These are phyloP conservation scores for Sciaenops ocellatus DNA, from an alignment of 2,797 vertebrate species.

Conservation along the genomic window DNA sequence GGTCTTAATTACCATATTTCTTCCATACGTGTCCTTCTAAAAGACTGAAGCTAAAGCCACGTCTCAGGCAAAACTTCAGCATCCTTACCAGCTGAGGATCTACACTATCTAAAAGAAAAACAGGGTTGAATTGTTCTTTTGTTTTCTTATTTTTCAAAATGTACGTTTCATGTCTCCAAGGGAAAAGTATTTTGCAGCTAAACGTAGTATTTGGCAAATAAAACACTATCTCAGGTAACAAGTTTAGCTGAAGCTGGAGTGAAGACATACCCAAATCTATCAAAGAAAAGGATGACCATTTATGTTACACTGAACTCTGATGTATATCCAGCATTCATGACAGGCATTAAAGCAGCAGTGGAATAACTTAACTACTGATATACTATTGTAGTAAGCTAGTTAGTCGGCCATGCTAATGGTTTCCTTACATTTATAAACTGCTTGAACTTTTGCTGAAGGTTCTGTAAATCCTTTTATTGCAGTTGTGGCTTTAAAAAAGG, in stretches of 20 bases:
- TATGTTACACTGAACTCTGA: neutral
- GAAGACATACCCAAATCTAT: neutral
- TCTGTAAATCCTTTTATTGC: constrained; percentile 1
- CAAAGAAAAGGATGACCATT: neutral
- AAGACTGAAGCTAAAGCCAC: neutral
- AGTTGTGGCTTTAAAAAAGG: constrained; percentile 7
- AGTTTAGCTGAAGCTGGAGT: neutral
- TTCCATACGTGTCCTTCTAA: too few relatives aligned
- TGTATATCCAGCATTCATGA: neutral
- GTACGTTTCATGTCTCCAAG: too few relatives aligned
- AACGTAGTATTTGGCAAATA: neutral
- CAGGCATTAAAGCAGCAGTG: too few relatives aligned
- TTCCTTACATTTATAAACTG: neutral
- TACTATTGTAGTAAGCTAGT: neutral
- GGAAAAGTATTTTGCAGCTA: too few relatives aligned
- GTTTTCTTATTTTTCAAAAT: too few relatives aligned
- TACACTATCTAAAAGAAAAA: neutral
- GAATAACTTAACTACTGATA: neutral
- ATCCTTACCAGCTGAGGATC: neutral
- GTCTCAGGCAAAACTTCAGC: neutral
- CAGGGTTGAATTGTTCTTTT: neutral
- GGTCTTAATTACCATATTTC: too few relatives aligned
- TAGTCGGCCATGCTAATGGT: neutral
- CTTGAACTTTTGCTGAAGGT: neutral
- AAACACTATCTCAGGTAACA: neutral